These are phyloP conservation scores for Plagiodera versicolora DNA, from an alignment of 2,888 invertebrate genomes.

Conservation along the genomic window DNA sequence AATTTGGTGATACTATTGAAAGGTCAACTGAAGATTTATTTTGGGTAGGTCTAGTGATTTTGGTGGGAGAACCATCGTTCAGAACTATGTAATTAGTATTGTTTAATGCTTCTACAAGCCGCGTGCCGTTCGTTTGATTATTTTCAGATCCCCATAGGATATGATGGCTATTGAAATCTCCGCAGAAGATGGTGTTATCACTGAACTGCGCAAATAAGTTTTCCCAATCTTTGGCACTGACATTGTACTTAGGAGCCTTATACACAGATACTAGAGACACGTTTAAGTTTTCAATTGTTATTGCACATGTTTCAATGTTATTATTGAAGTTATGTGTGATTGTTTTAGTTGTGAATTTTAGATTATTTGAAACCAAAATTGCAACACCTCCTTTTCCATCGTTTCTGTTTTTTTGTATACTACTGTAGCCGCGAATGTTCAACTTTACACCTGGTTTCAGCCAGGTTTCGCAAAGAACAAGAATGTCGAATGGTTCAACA, in stretches of 20 bases:
- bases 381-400: slow-evolving; percentile 4
- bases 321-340: slow-evolving; percentile 2
- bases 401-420: too few relatives aligned
- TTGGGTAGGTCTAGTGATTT: slow-evolving; percentile 1
- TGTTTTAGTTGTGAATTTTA: not conserved
- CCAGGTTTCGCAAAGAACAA: not conserved
- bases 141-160: not conserved
- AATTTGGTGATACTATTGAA: slow-evolving; percentile 7
- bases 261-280: not conserved
- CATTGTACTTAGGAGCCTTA: slow-evolving; percentile 5
- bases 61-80: slow-evolving; percentile 12
- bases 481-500: not conserved
- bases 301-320: not conserved
- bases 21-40: slow-evolving; percentile 12
- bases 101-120: slow-evolving; percentile 3
- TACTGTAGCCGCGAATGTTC: not conserved
- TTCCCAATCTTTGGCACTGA: not conserved
- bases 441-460: too few relatives aligned
- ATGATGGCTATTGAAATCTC: slow-evolving; percentile 8
- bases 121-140: slow-evolving; percentile 1
- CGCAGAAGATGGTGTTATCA: not conserved
- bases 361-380: not conserved
- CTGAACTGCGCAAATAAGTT: not conserved
- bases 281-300: not conserved
- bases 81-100: slow-evolving; percentile 1